phyloP scores from a whole-genome alignment of 2,797 vertebrate species.

The Oreortyx pictus region DNA sequence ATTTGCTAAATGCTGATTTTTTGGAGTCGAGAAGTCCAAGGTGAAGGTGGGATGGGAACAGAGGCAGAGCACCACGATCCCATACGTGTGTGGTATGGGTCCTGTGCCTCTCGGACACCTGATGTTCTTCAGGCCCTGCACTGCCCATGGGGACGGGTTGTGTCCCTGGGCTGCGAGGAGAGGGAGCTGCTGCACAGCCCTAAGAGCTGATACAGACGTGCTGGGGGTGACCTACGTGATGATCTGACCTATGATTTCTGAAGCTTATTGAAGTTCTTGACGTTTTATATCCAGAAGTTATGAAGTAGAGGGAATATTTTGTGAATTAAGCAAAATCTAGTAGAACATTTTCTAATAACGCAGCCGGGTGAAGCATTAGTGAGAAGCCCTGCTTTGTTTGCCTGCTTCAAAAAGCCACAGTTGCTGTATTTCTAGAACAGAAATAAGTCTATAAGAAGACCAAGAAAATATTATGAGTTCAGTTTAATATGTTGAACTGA shows the following conservation, averaged over 20 bases:
- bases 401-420: neutral
- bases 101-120: neutral
- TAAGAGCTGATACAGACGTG: neutral
- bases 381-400: neutral
- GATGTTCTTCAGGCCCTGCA: neutral
- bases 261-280: neutral
- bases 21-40: neutral
- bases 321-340: slow-evolving; percentile 2
- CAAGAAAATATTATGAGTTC: neutral
- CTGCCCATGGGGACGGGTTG: too few species aligned
- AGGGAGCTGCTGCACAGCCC: neutral
- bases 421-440: neutral
- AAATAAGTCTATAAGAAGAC: neutral
- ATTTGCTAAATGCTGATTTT: neutral
- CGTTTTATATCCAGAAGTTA: neutral
- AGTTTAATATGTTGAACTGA: neutral
- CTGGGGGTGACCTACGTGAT: neutral
- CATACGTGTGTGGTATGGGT: neutral
- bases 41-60: neutral
- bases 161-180: neutral
- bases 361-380: neutral
- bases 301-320: neutral
- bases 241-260: neutral
- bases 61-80: neutral
- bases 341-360: neutral